Evolutionary conservation across 2,888 invertebrate genomes (phyloP), one percentile per base, ranked within the genome.

Genomic region (Eilema depressum): DNA sequence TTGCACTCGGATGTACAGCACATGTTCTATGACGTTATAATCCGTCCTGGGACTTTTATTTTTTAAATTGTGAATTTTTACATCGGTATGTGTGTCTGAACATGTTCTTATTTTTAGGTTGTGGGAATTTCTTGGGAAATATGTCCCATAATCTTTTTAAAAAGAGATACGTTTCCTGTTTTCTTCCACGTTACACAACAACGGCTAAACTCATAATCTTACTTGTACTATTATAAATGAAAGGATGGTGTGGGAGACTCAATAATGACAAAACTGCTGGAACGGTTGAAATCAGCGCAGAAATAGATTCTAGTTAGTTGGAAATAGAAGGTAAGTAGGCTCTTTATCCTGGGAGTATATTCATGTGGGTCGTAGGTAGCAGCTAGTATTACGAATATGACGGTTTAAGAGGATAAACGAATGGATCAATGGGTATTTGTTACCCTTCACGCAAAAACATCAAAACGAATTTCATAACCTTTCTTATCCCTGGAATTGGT

Each of bases 1-100:
- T 84, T 83, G 86, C 79, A 78, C 88, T 76, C 76, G 66, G 73
- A 84, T 83, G 78, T 71, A 74, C 76, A 79, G 76, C 85, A 86
- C 82, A 86, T 87, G 87, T 79, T 84, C 77, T 83, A 76, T 84
- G 82, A 83, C 79, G 82, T 78, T 84, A 65, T 73, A 80, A 87
- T 87, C 84, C 60, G 41, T 41, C 75, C 74, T 65, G 56, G 8
- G 10, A 74, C 76, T 80, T 83, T 82, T 78, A 78, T 81, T 81
- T 80, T 81, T 79, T 74, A 81, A 69, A 72, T 74, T 76, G n/a
- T 11, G 41, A 28, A 33, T 63, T 53, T 37, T 63, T 10, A 53
- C 10, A n/a, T 53, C 53, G 20, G 53, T 47, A 47, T 53, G 53
- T 53, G 53, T 53, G 26, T 25, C 59, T 17, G 57, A 57, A 57